Evolutionary conservation across 2,113 vertebrate species (phyloP).

Genomic region (Lathamus discolor): DNA sequence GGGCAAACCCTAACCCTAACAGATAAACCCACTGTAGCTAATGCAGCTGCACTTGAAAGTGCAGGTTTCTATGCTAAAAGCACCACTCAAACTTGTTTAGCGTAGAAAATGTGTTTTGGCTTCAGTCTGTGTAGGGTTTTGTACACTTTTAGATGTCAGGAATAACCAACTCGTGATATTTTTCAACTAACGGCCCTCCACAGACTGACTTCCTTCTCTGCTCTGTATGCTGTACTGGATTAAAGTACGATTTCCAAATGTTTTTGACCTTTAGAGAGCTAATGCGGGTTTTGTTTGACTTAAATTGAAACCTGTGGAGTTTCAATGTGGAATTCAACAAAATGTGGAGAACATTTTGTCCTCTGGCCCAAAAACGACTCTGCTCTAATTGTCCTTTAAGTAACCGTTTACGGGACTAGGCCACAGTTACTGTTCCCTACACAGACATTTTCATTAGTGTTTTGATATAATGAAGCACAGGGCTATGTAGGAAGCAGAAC

Average conservation of each 20-base stretch:
- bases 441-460: constrained; percentile 8
- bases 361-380: not conserved
- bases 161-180: not conserved
- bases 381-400: not conserved
- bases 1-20: not conserved
- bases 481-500: not conserved
- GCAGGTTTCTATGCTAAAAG: not conserved
- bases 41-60: not conserved
- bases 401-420: not conserved
- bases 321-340: not conserved
- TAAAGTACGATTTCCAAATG: constrained; percentile 4
- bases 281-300: not conserved
- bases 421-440: not conserved
- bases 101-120: not conserved
- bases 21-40: not conserved
- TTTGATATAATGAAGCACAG: constrained; percentile 7
- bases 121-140: not conserved
- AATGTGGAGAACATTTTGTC: not conserved
- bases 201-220: not conserved
- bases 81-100: not conserved
- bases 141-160: not conserved
- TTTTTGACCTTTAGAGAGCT: constrained; percentile 10
- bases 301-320: not conserved
- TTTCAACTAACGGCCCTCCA: not conserved
- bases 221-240: not conserved